Conservation (phyloP, 2,113 vertebrate genomes). For the Phrynocephalus versicolor region DNA sequence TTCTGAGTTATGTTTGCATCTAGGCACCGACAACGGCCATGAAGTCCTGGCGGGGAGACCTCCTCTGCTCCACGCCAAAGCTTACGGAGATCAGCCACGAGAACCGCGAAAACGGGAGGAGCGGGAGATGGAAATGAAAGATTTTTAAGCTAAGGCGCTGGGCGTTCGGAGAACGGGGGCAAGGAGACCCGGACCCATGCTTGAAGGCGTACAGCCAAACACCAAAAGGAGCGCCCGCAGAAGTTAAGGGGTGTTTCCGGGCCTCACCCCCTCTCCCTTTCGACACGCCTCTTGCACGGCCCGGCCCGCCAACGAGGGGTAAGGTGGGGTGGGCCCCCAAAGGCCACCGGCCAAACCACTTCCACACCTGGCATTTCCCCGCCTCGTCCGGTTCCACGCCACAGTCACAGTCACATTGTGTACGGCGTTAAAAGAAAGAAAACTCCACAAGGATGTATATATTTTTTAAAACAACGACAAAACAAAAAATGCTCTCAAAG, state of each 20-base stretch:
- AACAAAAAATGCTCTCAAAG: slow-evolving; percentile 88
- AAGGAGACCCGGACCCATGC: slow-evolving; percentile 69
- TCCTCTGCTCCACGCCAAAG: slow-evolving; percentile 71
- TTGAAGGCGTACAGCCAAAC: slow-evolving; percentile 74
- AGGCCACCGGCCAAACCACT: slow-evolving; percentile 65
- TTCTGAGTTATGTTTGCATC: slow-evolving; percentile 52
- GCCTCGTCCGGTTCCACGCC: slow-evolving; percentile 71
- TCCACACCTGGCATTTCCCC: slow-evolving; percentile 72
- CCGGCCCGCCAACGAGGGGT: slow-evolving; percentile 60
- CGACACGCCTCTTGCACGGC: slow-evolving; percentile 38
- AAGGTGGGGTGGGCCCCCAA: no score
- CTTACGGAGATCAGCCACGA: slow-evolving; percentile 75
- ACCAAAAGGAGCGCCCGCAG: slow-evolving; percentile 72
- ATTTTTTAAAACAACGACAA: background rate
- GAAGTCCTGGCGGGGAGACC: slow-evolving; percentile 62
- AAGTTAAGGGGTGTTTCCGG: slow-evolving; percentile 63
- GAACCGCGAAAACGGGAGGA: slow-evolving; percentile 49
- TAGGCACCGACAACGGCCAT: slow-evolving; percentile 52
- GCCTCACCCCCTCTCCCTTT: slow-evolving; percentile 37
- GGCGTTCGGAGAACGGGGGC: slow-evolving; percentile 66
- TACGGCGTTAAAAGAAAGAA: slow-evolving; percentile 69
- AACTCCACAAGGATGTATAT: no score
- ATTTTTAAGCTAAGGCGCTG: slow-evolving; percentile 67
- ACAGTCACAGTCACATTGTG: slow-evolving; percentile 77
- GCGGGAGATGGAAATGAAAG: slow-evolving; percentile 43